Conservation (phyloP, 2,888 invertebrate species). For the Lottia scabra region DNA sequence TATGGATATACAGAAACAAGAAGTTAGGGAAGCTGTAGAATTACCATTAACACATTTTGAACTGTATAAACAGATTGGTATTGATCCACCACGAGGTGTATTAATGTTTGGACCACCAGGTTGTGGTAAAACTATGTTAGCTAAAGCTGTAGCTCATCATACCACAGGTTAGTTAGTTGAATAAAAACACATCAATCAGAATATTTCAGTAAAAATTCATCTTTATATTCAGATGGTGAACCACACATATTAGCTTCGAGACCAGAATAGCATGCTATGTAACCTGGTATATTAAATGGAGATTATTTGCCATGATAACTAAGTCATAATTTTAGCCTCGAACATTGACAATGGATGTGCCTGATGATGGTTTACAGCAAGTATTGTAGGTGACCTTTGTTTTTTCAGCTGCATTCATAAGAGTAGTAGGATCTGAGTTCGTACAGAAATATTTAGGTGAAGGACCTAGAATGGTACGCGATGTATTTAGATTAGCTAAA, state of each 20-base stretch:
- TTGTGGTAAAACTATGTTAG: slow-evolving; percentile 99
- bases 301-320: too few species aligned
- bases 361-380: background rate
- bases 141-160: slow-evolving; percentile 98
- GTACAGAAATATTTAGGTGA: slow-evolving; percentile 99
- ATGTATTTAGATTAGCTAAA: slow-evolving; percentile 97
- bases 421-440: slow-evolving; percentile 99
- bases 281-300: too few species aligned
- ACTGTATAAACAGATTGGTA: slow-evolving; percentile 95
- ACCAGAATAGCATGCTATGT: too few species aligned
- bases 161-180: slow-evolving; percentile 81
- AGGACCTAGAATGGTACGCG: slow-evolving; percentile 98
- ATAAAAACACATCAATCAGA: too few species aligned
- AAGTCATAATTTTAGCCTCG: too few species aligned
- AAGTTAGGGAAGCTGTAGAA: slow-evolving; percentile 98
- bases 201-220: too few species aligned
- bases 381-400: background rate
- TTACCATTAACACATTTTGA: slow-evolving; percentile 98
- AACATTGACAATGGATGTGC: background rate
- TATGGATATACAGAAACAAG: slow-evolving; percentile 99
- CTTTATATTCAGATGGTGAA: too few species aligned
- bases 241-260: too few species aligned
- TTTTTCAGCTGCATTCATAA: slow-evolving; percentile 88
- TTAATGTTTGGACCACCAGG: slow-evolving; percentile 99
- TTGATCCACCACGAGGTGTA: slow-evolving; percentile 97